phyloP scores from a whole-genome alignment of 2,888 invertebrate species.

The Anaspis maculata region DNA sequence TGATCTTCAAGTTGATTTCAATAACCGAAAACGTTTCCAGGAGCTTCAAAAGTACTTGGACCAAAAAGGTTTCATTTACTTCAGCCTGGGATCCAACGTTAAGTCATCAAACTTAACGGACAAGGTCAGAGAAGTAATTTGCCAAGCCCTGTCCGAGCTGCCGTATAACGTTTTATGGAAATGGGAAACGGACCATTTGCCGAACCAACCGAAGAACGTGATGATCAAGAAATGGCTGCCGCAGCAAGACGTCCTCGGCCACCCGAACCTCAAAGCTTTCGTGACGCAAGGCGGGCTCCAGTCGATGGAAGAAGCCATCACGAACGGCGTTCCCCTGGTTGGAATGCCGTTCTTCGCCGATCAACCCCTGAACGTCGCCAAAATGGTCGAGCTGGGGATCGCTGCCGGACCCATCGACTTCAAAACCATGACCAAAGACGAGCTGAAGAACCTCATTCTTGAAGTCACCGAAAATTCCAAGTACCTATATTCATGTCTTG shows the following conservation, averaged over 20 bases:
- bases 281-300: conserved; percentile 21
- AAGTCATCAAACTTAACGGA: conserved; percentile 34
- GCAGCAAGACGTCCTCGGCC: no score
- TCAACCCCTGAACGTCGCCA: conserved; percentile 20
- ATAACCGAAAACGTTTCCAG: conserved; percentile 35
- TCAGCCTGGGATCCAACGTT: conserved; percentile 41
- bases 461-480: conserved; percentile 25
- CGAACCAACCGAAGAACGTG: conserved; percentile 36
- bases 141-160: no score
- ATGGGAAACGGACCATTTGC: conserved; percentile 29
- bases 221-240: conserved; percentile 41
- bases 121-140: conserved; percentile 29
- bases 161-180: no score
- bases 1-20: neutral
- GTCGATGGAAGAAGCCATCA: conserved; percentile 20
- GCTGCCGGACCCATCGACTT: conserved; percentile 20
- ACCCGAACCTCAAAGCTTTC: no score
- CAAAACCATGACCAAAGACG: conserved; percentile 23
- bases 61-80: conserved; percentile 39
- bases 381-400: conserved; percentile 21
- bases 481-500: no score
- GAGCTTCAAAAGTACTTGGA: conserved; percentile 33
- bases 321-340: conserved; percentile 17
- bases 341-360: conserved; percentile 20
- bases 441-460: conserved; percentile 20